These are phyloP conservation scores for fruit fly (Drosophila melanogaster) DNA, from an alignment of 1,140 invertebrate genomes.

Conservation along the genomic window DNA sequence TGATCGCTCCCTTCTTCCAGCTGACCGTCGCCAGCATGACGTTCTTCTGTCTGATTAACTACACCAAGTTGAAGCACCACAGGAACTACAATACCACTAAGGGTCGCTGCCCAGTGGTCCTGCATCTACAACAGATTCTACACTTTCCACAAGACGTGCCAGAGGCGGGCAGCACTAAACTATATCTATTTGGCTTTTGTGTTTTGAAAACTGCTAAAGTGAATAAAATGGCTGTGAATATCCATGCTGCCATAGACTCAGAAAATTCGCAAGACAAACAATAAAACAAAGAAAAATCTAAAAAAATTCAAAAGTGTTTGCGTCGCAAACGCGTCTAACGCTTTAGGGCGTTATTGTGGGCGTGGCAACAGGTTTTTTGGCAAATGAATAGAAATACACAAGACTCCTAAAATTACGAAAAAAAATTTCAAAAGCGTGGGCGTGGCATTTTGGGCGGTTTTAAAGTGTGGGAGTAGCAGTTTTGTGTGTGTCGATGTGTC, in stretches of 20 bases:
- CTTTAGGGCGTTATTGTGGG: too few relatives aligned
- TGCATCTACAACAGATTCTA: conserved; percentile 38
- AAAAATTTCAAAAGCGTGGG: too few relatives aligned
- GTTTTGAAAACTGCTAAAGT: conserved; percentile 65
- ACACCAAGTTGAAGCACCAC: conserved; percentile 90
- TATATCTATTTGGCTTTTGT: conserved; percentile 58
- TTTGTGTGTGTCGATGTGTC: too few relatives aligned
- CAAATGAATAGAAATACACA: too few relatives aligned
- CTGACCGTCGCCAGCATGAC: conserved; percentile 87
- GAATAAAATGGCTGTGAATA: conserved; percentile 75
- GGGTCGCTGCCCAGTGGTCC: conserved; percentile 25
- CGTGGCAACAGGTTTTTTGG: too few relatives aligned
- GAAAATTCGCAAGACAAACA: too few relatives aligned
- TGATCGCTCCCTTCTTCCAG: conserved; percentile 91
- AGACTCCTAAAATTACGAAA: too few relatives aligned
- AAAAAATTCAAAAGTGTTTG: too few relatives aligned
- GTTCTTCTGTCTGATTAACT: conserved; percentile 93
- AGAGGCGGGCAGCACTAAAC: conserved; percentile 33
- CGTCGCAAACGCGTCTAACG: too few relatives aligned
- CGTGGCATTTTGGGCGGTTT: too few relatives aligned
- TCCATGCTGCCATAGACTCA: conserved; percentile 55
- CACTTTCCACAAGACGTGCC: conserved; percentile 36
- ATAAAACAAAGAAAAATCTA: too few relatives aligned
- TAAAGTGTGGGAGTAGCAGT: too few relatives aligned
- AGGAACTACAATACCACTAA: conserved; percentile 92